phyloP scores from a whole-genome alignment of 2,113 vertebrate species.

The Cheilinus undulatus region DNA sequence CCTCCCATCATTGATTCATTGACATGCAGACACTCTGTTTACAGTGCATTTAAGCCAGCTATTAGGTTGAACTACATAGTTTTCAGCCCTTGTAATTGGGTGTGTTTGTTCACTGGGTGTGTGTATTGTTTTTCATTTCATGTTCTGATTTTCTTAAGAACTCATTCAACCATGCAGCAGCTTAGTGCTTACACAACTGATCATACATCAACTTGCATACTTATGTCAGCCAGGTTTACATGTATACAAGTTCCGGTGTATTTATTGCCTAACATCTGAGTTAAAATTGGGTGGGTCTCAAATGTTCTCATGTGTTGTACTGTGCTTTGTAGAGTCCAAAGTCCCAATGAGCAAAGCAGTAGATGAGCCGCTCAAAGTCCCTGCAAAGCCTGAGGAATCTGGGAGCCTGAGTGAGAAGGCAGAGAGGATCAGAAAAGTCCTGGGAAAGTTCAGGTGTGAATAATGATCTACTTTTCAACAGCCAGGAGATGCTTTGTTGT shows the following conservation, averaged over 20 bases:
- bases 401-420: background rate
- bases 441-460: constrained; percentile 69
- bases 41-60: background rate
- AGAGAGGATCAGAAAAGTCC: background rate
- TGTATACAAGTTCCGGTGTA: background rate
- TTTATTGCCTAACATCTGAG: background rate
- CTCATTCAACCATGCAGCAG: background rate
- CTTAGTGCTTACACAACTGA: background rate
- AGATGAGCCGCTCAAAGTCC: background rate
- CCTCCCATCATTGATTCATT: background rate
- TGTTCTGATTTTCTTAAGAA: background rate
- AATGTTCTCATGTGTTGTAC: background rate
- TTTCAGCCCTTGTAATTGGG: background rate
- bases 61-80: constrained; percentile 7
- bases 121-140: background rate
- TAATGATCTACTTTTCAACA: background rate
- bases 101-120: constrained; percentile 23
- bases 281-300: background rate
- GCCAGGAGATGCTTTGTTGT: background rate
- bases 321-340: constrained; percentile 4
- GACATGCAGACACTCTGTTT: background rate
- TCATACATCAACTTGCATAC: background rate
- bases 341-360: background rate
- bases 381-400: background rate
- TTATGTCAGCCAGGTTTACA: background rate